phyloP scores from a whole-genome alignment of 2,888 invertebrate genomes.

The Lithophane ornitopus region DNA sequence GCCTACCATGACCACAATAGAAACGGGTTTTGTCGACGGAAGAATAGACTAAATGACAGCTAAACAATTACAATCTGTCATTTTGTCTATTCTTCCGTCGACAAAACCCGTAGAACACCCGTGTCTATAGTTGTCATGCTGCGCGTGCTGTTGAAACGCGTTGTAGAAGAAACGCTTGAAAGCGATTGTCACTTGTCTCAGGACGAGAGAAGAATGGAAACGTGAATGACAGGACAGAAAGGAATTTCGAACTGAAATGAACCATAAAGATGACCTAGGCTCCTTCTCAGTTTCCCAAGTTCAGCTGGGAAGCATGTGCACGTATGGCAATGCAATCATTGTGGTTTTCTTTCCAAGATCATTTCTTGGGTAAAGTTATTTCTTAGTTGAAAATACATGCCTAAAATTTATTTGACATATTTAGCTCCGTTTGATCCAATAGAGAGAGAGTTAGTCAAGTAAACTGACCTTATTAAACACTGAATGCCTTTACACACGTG shows the following conservation, averaged over 20 bases:
- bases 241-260: neutral
- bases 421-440: neutral
- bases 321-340: neutral
- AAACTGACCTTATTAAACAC: slow-evolving; percentile 30
- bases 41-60: too few relatives aligned
- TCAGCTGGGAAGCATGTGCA: neutral
- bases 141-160: neutral
- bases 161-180: neutral
- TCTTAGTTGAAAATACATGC: neutral
- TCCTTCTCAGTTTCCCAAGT: neutral
- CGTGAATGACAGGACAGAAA: neutral
- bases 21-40: too few relatives aligned
- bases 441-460: slow-evolving; percentile 10
- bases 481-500: slow-evolving; percentile 12
- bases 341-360: neutral
- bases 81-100: too few relatives aligned
- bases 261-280: neutral
- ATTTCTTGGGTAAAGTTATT: neutral
- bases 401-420: neutral
- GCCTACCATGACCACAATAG: too few relatives aligned
- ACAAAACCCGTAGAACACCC: too few relatives aligned
- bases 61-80: too few relatives aligned
- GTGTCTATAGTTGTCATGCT: too few relatives aligned
- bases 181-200: neutral
- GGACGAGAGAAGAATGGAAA: neutral